Percentiles rank a stretch among this genome's conserved stretches.
Conservation (phyloP, 1,140 invertebrate genomes). For the Penaeus indicus region DNA sequence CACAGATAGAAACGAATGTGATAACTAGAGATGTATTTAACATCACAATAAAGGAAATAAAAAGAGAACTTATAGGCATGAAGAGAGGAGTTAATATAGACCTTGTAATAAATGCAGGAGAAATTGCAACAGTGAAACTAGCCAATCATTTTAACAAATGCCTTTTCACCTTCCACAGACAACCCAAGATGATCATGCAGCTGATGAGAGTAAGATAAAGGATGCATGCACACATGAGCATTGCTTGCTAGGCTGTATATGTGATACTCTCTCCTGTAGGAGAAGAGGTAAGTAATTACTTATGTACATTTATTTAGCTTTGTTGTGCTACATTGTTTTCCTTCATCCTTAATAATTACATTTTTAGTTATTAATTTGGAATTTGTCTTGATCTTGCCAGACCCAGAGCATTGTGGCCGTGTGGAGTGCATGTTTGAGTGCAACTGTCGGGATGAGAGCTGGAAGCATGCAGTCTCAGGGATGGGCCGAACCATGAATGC, state of each 20-base stretch:
- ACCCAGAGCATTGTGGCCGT: slow-evolving; percentile 54
- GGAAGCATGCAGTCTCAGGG: slow-evolving; percentile 49
- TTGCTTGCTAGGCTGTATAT: slow-evolving; percentile 45
- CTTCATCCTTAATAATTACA: neutral
- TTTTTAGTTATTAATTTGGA: neutral
- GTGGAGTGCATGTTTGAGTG: slow-evolving; percentile 61
- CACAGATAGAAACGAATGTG: no score
- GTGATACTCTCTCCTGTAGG: slow-evolving; percentile 36
- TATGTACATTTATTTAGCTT: neutral
- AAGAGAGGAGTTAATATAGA: no score
- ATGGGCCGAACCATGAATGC: slow-evolving; percentile 44
- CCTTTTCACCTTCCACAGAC: neutral
- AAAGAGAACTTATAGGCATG: no score
- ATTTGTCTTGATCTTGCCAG: neutral
- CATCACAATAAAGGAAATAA: no score
- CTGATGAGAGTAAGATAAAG: neutral
- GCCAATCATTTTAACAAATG: no score
- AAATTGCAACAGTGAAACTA: no score
- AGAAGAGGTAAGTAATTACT: slow-evolving; percentile 39
- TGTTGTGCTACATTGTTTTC: neutral
- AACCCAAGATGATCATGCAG: neutral
- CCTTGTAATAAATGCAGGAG: no score
- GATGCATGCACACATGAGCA: slow-evolving; percentile 37
- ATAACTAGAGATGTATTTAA: no score
- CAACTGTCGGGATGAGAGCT: slow-evolving; percentile 52